Percentiles rank a stretch among this genome's conserved stretches.
Evolutionary conservation across 2,113 vertebrate species (phyloP).

Genomic region (Plotosus lineatus): DNA sequence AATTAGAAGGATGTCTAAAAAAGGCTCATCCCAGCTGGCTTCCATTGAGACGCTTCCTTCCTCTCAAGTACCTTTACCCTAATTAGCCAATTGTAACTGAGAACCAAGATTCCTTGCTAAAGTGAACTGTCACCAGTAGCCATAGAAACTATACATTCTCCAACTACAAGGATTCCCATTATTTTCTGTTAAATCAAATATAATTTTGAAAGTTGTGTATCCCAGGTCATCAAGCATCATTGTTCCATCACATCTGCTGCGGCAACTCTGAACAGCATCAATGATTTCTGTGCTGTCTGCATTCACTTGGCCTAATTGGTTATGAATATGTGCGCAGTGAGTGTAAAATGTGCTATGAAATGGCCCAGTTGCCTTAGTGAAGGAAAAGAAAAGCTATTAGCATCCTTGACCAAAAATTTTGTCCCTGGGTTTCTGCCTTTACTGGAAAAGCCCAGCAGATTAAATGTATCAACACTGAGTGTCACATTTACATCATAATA

Average conservation of each 20-base stretch:
- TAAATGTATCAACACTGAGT: conserved; percentile 62
- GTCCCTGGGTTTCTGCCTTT: conserved; percentile 10
- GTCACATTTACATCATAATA: conserved; percentile 54
- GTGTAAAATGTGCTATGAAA: conserved; percentile 51
- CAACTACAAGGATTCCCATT: conserved; percentile 40
- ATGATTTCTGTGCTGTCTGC: conserved; percentile 9
- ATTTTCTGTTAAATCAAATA: conserved; percentile 39
- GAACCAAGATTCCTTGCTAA: conserved; percentile 57
- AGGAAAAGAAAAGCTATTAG: conserved; percentile 56
- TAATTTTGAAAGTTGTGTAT: conserved; percentile 47
- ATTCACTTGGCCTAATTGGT: not conserved
- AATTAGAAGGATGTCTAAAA: conserved; percentile 55
- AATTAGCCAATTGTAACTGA: conserved; percentile 73
- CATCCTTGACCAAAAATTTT: conserved; percentile 38
- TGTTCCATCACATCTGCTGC: conserved; percentile 40
- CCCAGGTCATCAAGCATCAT: conserved; percentile 22
- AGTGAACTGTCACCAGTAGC: conserved; percentile 55
- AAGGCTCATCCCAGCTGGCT: conserved; percentile 68
- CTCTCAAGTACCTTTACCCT: conserved; percentile 70
- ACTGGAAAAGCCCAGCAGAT: conserved; percentile 50
- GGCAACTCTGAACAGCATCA: conserved; percentile 2
- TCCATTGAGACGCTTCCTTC: conserved; percentile 66
- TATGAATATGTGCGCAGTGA: not conserved
- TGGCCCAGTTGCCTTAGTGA: conserved; percentile 51
- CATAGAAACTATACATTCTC: conserved; percentile 68